Base-by-base conservation (phyloP, 2,797 vertebrate genomes). In the Ataeniobius toweri region DNA sequence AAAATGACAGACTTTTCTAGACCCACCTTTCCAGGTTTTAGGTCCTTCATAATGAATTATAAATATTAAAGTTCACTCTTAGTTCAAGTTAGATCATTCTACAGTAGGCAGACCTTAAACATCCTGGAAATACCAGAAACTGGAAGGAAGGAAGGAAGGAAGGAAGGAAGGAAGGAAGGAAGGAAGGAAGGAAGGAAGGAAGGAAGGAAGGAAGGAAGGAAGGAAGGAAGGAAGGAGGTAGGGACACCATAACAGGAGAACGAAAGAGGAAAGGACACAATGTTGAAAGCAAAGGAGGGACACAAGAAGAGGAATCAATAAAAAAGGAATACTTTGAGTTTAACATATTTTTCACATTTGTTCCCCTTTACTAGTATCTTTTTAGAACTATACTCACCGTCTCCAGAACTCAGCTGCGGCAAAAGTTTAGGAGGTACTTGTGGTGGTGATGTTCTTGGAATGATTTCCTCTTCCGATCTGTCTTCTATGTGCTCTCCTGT, bases 341-440 rank as follows among this genome's bases (percentile, higher is more conserved):
- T 24, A 22, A 22, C 18, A 10, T 12, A 3, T 41, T 41, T 24
- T 67, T 24, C 18, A 10, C 44, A 46, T 46, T 46, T 39, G 18
- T 22, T 68, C 22, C 39, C 65, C 24, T 16, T 20, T 68, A 65
- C 16, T 68, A 2, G 10, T 46, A 69, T 69, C 2, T 2, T 69
- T n/a, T n/a, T 24, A 69, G 22, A n/a, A 46, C 26, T 28, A 14
- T 8, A 3, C 94, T 90, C 83, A 96, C 95, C 95, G 18, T 96
- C 94, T 77, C 91, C 93, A 73, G 74, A 5, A 28, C 79, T 91
- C 71, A 92, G 86, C 90, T 93, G 93, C 85, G 92, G 80, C 74
- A 93, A 76, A 39, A 41, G 90, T 89, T 92, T 93, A 2, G 87
- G 86, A 83, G 92, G 91, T 87, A 94, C 93, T 89, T 89, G 91